Evolutionary conservation across 2,113 vertebrate genomes (phyloP).

Genomic region (Myrmophylax atrothorax): DNA sequence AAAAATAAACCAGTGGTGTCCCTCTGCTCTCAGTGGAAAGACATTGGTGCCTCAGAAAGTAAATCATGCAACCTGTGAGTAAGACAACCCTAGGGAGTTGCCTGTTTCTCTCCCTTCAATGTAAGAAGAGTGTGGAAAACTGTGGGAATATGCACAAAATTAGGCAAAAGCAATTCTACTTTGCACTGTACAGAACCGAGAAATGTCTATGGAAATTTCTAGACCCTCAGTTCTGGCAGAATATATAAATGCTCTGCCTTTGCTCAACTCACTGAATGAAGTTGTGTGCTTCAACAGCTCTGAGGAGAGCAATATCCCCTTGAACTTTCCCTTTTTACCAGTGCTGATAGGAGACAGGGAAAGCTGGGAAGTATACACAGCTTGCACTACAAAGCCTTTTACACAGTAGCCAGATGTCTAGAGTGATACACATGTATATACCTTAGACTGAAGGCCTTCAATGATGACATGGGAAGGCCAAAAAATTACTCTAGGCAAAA

Average conservation of each 20-base stretch:
- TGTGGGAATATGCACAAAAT: background rate
- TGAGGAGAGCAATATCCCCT: background rate
- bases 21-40: background rate
- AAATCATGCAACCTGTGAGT: background rate
- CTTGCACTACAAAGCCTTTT: background rate
- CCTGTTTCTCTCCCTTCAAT: background rate
- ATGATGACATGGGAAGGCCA: background rate
- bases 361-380: background rate
- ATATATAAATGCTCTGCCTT: background rate
- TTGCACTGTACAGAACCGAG: background rate
- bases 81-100: background rate
- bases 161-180: background rate
- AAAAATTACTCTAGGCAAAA: background rate
- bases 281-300: background rate
- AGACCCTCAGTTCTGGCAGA: background rate
- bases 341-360: background rate
- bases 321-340: background rate
- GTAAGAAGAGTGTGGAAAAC: background rate
- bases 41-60: background rate
- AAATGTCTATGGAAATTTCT: background rate
- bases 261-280: background rate
- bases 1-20: background rate
- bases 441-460: background rate
- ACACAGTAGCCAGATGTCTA: background rate
- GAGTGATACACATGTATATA: background rate